phyloP scores from a whole-genome alignment of 2,888 invertebrate genomes.

The Chesias legatella region DNA sequence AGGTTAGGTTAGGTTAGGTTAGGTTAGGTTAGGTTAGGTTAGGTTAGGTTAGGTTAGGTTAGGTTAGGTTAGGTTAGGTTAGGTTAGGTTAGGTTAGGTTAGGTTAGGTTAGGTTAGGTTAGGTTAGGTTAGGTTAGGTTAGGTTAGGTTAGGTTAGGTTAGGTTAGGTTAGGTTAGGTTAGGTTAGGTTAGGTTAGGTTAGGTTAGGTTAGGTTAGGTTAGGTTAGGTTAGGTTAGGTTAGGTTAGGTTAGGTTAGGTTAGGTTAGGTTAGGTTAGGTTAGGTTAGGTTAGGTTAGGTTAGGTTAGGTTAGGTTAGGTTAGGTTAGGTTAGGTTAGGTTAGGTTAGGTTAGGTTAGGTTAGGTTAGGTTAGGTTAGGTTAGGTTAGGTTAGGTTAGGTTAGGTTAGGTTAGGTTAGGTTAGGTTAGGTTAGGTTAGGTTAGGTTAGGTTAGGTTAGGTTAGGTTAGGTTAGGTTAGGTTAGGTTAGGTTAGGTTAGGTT shows the following conservation, averaged over 20 bases:
- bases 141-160: conserved; percentile 8
- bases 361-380: conserved; percentile 36
- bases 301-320: conserved; percentile 10
- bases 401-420: conserved; percentile 38
- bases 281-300: conserved; percentile 13
- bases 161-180: conserved; percentile 6
- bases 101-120: conserved; percentile 17
- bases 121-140: conserved; percentile 13
- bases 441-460: conserved; percentile 6
- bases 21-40: conserved; percentile 18
- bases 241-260: conserved; percentile 5
- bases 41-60: conserved; percentile 19
- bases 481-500: conserved; percentile 5
- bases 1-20: conserved; percentile 17
- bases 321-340: conserved; percentile 16
- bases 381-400: conserved; percentile 36
- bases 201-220: conserved; percentile 15
- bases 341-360: conserved; percentile 27
- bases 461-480: conserved; percentile 3
- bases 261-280: conserved; percentile 1
- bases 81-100: conserved; percentile 20
- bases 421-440: conserved; percentile 8
- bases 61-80: conserved; percentile 19
- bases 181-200: conserved; percentile 12
- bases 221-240: conserved; percentile 14